Percentiles rank a stretch among this genome's conserved stretches.
These are phyloP conservation scores for Anableps anableps DNA, from an alignment of 2,797 vertebrate genomes.

Conservation along the genomic window DNA sequence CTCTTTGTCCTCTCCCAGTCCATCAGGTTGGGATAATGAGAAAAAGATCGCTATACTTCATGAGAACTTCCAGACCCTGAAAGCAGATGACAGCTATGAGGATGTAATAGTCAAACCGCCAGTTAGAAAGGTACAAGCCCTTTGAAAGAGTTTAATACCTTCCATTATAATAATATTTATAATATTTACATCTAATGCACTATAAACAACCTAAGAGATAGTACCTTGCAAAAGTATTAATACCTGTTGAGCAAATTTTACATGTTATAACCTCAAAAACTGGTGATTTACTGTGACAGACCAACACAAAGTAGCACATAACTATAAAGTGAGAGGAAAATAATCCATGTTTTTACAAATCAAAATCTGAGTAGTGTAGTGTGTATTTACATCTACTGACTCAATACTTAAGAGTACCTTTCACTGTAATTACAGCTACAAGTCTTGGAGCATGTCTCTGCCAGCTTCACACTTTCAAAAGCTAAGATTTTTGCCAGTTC, in stretches of 20 bases:
- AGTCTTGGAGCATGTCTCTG: not conserved
- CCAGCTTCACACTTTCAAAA: not conserved
- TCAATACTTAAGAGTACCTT: not conserved
- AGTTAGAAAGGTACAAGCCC: conserved; percentile 90
- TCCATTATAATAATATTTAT: not conserved
- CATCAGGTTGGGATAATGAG: conserved; percentile 99
- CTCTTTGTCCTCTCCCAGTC: conserved; percentile 78
- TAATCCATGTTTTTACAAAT: not conserved
- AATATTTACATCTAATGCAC: not conserved
- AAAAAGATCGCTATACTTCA: conserved; percentile 98
- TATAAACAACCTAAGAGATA: not conserved
- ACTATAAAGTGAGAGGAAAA: no score
- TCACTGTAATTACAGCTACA: not conserved
- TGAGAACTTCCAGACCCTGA: conserved; percentile 96
- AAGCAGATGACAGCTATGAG: conserved; percentile 94
- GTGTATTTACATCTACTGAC: not conserved
- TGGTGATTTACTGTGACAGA: not conserved
- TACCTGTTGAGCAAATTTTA: not conserved
- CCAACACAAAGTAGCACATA: not conserved
- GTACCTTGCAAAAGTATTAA: not conserved
- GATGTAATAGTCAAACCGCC: conserved; percentile 96
- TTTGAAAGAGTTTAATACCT: not conserved
- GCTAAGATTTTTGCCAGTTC: not conserved
- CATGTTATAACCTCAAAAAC: not conserved
- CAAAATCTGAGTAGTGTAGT: not conserved